Conservation (phyloP, 2,113 vertebrate species). For the Pitta sordida region DNA sequence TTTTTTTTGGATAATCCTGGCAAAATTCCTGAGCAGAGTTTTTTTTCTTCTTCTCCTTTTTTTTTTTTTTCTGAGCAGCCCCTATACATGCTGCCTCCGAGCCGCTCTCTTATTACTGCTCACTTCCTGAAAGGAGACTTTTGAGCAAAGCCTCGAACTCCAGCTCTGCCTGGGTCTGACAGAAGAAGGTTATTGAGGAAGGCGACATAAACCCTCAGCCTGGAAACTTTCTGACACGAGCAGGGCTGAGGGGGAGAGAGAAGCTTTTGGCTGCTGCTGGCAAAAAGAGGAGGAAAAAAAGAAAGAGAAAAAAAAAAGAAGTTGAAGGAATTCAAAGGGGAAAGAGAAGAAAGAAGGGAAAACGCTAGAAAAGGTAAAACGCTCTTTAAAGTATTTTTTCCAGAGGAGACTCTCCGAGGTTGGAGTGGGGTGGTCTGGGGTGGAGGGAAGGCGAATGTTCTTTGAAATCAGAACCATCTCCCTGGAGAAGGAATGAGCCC, state of each 20-base stretch:
- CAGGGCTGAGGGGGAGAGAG: neutral
- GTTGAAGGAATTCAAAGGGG: constrained; percentile 19
- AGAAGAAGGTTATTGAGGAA: constrained; percentile 56
- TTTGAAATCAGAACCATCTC: constrained; percentile 53
- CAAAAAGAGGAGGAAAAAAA: neutral
- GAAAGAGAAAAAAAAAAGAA: neutral
- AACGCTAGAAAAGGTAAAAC: constrained; percentile 56
- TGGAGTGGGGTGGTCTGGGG: constrained; percentile 28
- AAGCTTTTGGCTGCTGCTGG: constrained; percentile 23
- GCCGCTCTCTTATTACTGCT: constrained; percentile 60
- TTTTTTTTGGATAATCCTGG: constrained; percentile 49
- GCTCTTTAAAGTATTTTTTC: constrained; percentile 22
- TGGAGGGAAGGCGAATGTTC: constrained; percentile 23
- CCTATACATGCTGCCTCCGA: constrained; percentile 64
- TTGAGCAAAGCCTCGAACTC: constrained; percentile 37
- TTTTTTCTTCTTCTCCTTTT: neutral
- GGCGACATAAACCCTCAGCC: constrained; percentile 34
- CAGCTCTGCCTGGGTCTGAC: constrained; percentile 40
- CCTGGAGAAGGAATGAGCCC: constrained; percentile 47
- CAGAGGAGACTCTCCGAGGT: neutral
- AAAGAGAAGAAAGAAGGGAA: constrained; percentile 24
- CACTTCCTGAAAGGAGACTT: constrained; percentile 71
- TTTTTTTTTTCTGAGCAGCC: neutral
- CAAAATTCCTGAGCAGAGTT: constrained; percentile 52
- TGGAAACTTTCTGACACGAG: constrained; percentile 56